These are phyloP conservation scores for Epinephelus moara DNA, from an alignment of 2,113 vertebrate species.

Conservation along the genomic window DNA sequence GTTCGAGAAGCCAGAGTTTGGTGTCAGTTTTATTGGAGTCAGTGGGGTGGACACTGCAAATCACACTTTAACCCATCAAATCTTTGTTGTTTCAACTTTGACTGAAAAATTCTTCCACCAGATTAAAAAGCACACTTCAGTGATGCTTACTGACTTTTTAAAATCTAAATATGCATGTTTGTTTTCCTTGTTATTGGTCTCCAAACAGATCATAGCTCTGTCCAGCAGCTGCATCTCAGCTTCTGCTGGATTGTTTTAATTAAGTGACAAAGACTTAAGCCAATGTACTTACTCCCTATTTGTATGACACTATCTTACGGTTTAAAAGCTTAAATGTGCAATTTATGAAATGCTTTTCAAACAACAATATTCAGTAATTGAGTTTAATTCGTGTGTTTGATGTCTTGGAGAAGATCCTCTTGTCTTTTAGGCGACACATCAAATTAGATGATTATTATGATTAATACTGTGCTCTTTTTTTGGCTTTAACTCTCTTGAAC, in stretches of 20 bases:
- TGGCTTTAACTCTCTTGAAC: not conserved
- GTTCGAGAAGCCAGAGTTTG: too few species aligned
- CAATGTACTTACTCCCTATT: not conserved
- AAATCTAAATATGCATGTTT: too few species aligned
- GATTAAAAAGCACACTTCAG: too few species aligned
- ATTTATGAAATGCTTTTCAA: not conserved
- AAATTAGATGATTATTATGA: not conserved
- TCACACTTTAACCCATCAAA: too few species aligned
- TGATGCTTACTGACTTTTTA: too few species aligned
- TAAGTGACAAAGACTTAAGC: not conserved
- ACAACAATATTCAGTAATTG: not conserved
- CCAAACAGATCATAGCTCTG: too few species aligned
- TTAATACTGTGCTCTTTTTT: not conserved
- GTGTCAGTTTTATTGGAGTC: too few species aligned
- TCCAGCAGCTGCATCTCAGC: too few species aligned
- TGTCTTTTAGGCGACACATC: not conserved
- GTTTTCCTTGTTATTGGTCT: too few species aligned
- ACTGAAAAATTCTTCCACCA: too few species aligned
- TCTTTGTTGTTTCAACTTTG: too few species aligned
- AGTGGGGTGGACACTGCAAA: too few species aligned
- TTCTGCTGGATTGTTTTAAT: not conserved
- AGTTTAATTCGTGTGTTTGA: not conserved
- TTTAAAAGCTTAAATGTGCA: not conserved
- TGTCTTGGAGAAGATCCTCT: not conserved
- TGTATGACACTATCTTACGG: not conserved